Conservation (phyloP, 2,888 invertebrate genomes). For the Rhogogaster chlorosoma region DNA sequence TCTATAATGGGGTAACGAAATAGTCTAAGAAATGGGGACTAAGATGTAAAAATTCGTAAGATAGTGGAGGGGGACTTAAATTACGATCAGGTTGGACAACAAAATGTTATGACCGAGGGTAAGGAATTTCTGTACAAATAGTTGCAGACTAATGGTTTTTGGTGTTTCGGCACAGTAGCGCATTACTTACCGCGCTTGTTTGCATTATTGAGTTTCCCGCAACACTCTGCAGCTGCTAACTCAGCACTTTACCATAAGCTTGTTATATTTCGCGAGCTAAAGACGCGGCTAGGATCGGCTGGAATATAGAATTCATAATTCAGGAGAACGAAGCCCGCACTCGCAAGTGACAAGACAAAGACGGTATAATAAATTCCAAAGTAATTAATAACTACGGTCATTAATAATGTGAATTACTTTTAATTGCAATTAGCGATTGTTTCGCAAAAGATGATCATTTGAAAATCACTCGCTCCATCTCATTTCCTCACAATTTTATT, state of each 20-base stretch:
- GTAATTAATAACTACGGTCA: not conserved
- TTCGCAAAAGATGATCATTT: not conserved
- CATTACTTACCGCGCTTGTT: constrained; percentile 34
- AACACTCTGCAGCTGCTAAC: constrained; percentile 44
- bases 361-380: not conserved
- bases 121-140: constrained; percentile 8
- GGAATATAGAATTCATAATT: constrained; percentile 37
- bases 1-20: not conserved
- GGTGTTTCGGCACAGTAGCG: constrained; percentile 26
- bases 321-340: not conserved
- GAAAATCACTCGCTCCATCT: not conserved
- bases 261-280: constrained; percentile 37
- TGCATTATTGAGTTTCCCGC: constrained; percentile 45
- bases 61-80: not conserved
- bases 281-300: constrained; percentile 1
- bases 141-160: constrained; percentile 35
- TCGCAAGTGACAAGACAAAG: not conserved
- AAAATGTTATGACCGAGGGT: not conserved
- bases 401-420: not conserved
- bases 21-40: not conserved
- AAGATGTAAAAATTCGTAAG: not conserved
- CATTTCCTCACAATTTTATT: not conserved
- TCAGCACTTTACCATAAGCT: constrained; percentile 39
- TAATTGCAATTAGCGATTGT: not conserved
- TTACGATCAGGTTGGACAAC: not conserved